Evolutionary conservation across 2,113 vertebrate species (phyloP).

Genomic region (Corydoras maculifer): DNA sequence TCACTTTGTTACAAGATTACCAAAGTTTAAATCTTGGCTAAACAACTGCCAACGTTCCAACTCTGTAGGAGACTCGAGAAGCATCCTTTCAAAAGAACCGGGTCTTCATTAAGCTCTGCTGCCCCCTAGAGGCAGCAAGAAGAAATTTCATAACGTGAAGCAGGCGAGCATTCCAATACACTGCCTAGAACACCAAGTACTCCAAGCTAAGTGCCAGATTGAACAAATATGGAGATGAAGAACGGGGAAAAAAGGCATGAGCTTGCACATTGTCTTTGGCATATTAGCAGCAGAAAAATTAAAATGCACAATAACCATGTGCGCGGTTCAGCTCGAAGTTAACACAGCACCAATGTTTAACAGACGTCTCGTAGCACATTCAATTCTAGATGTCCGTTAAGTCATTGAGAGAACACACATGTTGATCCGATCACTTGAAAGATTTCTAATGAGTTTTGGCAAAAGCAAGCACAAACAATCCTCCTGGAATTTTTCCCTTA

Average conservation of each 20-base stretch:
- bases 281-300: too few species aligned
- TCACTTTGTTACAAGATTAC: constrained; percentile 48
- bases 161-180: not conserved
- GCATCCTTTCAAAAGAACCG: too few species aligned
- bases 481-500: too few species aligned
- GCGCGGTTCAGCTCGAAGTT: too few species aligned
- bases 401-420: too few species aligned
- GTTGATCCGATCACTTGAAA: too few species aligned
- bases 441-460: too few species aligned
- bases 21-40: constrained; percentile 46
- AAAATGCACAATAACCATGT: too few species aligned
- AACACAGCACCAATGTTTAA: too few species aligned
- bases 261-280: not conserved
- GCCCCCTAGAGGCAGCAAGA: constrained; percentile 28
- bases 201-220: not conserved
- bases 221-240: not conserved
- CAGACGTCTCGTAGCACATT: too few species aligned
- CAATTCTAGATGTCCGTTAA: too few species aligned
- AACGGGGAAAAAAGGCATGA: not conserved
- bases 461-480: too few species aligned
- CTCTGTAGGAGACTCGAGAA: constrained; percentile 32
- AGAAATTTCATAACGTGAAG: not conserved
- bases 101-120: constrained; percentile 24
- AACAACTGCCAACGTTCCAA: constrained; percentile 45
- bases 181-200: constrained; percentile 7